phyloP scores from a whole-genome alignment of 30 jellyfish, hydroid and myxozoan species.

The Mastigias papua region DNA sequence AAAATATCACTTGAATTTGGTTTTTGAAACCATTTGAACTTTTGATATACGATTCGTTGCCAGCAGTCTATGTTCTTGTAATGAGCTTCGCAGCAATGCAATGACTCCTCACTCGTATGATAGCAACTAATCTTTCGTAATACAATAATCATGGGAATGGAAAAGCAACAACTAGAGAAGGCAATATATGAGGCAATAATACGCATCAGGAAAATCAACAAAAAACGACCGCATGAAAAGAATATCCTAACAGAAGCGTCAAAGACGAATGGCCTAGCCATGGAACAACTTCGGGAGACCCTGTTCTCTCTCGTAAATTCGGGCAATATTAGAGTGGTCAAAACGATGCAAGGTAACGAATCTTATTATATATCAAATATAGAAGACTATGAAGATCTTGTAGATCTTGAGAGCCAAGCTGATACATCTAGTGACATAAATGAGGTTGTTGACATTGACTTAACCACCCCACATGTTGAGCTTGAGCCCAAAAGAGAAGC shows the following conservation, averaged over 20 bases:
- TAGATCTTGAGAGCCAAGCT: not conserved
- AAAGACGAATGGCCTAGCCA: not conserved
- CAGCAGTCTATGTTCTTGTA: too few relatives aligned
- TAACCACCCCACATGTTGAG: not conserved
- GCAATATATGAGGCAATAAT: too few relatives aligned
- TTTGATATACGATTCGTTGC: too few relatives aligned
- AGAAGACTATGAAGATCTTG: not conserved
- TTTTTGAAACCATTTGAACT: too few relatives aligned
- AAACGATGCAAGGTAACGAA: not conserved
- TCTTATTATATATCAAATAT: not conserved
- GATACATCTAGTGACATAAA: not conserved
- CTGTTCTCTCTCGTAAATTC: not conserved
- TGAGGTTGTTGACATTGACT: not conserved
- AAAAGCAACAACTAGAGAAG: too few relatives aligned
- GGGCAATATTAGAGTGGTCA: not conserved
- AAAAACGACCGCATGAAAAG: too few relatives aligned
- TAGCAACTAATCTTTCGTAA: not conserved
- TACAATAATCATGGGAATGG: not conserved
- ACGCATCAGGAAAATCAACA: too few relatives aligned
- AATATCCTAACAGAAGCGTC: too few relatives aligned
- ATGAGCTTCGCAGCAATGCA: too few relatives aligned
- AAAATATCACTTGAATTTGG: too few relatives aligned
- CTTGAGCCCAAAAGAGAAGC: not conserved
- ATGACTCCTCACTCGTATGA: too few relatives aligned
- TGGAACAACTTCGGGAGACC: not conserved